Conservation (phyloP, 2,113 vertebrate genomes). For the Etheostoma spectabile region DNA sequence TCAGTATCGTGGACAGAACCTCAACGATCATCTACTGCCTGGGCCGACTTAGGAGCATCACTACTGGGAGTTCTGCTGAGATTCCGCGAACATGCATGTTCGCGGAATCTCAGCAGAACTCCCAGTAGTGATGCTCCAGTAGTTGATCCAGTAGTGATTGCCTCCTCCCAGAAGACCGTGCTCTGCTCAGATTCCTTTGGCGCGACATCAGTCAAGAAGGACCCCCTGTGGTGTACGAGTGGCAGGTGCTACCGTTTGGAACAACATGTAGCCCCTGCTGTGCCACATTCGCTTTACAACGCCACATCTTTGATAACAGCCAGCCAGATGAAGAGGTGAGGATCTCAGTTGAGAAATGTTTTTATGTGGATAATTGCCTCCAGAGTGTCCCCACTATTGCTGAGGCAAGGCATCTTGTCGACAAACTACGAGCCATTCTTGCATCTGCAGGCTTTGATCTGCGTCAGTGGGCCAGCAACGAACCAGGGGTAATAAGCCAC, state of each 20-base stretch:
- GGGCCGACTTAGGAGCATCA: background rate
- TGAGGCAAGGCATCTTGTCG: background rate
- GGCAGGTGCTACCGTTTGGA: background rate
- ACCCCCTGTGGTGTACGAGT: background rate
- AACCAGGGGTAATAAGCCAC: background rate
- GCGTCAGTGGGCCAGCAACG: background rate
- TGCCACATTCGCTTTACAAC: background rate
- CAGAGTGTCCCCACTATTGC: background rate
- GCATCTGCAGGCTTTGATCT: background rate
- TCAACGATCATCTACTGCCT: background rate
- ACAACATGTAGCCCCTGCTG: background rate
- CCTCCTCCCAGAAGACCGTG: background rate
- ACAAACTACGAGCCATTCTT: background rate
- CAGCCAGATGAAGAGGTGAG: background rate
- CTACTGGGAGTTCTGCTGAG: background rate
- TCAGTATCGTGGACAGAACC: background rate
- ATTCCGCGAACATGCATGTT: slow-evolving; percentile 6
- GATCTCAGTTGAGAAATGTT: background rate
- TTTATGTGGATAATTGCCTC: background rate
- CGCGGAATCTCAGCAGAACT: too few species aligned
- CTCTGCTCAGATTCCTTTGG: too few species aligned
- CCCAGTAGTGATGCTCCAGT: too few species aligned
- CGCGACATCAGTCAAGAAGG: accelerated
- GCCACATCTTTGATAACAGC: background rate
- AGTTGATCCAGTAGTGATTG: too few species aligned